Evolutionary conservation across 1,140 invertebrate genomes (phyloP).

Genomic region (Tetramorium alpestre): DNA sequence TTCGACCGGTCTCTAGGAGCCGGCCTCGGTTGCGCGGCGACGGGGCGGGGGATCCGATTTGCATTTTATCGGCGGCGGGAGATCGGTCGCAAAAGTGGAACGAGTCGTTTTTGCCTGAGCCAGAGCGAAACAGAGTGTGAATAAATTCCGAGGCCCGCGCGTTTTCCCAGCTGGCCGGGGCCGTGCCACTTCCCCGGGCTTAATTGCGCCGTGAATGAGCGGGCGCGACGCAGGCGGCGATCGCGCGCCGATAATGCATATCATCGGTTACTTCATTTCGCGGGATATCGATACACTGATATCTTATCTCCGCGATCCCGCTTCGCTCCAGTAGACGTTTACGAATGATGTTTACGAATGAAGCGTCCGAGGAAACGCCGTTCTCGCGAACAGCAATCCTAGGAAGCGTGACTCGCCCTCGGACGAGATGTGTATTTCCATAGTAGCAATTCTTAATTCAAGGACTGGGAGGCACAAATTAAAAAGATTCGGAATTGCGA

Average conservation of each 20-base stretch:
- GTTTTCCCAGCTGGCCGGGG: conserved; percentile 27
- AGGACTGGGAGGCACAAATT: too few relatives aligned
- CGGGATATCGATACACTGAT: background rate
- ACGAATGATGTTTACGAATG: background rate
- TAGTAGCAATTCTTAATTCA: background rate
- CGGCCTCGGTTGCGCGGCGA: background rate
- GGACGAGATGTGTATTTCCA: too few relatives aligned
- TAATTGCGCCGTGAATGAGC: conserved; percentile 50
- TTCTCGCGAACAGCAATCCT: background rate
- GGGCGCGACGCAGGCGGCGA: background rate
- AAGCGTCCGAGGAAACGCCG: background rate
- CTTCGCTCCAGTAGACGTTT: background rate
- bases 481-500: background rate
- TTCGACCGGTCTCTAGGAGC: conserved; percentile 35
- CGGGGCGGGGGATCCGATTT: conserved; percentile 21
- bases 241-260: conserved; percentile 37
- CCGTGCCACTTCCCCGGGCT: conserved; percentile 40
- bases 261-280: conserved; percentile 24
- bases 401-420: background rate
- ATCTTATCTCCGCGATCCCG: background rate
- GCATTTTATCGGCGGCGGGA: conserved; percentile 48
- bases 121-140: conserved; percentile 70
- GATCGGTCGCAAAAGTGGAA: conserved; percentile 69
- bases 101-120: conserved; percentile 44
- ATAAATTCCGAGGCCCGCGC: conserved; percentile 59